These are phyloP conservation scores for Pangasius macronema DNA, from an alignment of 2,797 vertebrate species.

Conservation along the genomic window DNA sequence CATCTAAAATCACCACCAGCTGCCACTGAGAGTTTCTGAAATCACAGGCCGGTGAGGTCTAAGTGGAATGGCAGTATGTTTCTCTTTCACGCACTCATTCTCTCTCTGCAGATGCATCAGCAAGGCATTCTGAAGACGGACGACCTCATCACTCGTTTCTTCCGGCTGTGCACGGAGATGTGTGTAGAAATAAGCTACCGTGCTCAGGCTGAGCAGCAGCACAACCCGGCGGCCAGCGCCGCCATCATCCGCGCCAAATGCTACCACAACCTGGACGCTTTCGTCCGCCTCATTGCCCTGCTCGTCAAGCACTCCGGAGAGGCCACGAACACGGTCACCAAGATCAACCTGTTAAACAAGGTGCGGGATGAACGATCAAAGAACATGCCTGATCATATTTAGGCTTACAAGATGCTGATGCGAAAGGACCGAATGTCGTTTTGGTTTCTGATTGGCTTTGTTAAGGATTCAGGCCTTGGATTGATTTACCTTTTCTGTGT, in stretches of 20 bases:
- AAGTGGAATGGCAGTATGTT: neutral
- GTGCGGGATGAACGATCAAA: slow-evolving; percentile 62
- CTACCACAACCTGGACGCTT: slow-evolving; percentile 98
- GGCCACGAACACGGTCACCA: slow-evolving; percentile 97
- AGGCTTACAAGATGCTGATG: neutral
- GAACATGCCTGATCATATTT: no score
- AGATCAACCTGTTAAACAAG: slow-evolving; percentile 99
- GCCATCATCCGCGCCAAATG: slow-evolving; percentile 98
- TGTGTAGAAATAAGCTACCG: slow-evolving; percentile 99
- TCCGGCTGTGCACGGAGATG: slow-evolving; percentile 98
- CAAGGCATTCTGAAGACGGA: slow-evolving; percentile 98
- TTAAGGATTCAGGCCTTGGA: neutral
- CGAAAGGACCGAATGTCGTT: no score
- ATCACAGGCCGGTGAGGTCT: neutral
- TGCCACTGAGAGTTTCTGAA: neutral
- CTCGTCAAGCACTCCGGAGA: slow-evolving; percentile 98
- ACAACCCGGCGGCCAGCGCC: slow-evolving; percentile 96
- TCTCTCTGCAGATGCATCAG: slow-evolving; percentile 89
- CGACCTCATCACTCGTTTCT: slow-evolving; percentile 98
- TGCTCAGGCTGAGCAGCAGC: slow-evolving; percentile 96
- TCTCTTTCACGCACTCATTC: neutral
- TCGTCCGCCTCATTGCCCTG: slow-evolving; percentile 94
- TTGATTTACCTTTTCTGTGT: neutral
- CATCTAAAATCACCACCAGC: neutral
- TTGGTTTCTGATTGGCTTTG: neutral